A percentile compares a stretch with the other conserved stretches of the same genome.
Evolutionary conservation across 2,888 invertebrate species (phyloP).

Genomic region (Agrochola litura): DNA sequence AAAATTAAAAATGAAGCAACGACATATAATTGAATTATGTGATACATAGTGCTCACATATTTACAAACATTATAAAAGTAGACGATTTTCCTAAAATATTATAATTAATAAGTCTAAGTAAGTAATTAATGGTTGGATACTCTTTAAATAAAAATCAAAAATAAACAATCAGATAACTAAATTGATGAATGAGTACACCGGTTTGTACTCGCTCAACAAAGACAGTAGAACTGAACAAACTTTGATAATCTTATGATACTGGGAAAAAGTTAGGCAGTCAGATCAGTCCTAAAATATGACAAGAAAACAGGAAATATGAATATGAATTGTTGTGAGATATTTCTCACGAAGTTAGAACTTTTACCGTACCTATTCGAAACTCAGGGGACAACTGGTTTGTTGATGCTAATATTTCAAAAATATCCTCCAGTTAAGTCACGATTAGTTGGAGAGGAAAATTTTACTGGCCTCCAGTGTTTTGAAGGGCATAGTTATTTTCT

Average conservation of each 20-base stretch:
- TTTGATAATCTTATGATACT: background rate
- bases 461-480: background rate
- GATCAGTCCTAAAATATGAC: background rate
- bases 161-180: background rate
- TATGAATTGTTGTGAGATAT: background rate
- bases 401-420: constrained; percentile 5
- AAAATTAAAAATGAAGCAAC: too few relatives aligned
- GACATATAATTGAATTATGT: too few relatives aligned
- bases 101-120: too few relatives aligned
- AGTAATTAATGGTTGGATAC: background rate
- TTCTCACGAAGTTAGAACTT: constrained; percentile 3
- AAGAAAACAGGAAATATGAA: constrained; percentile 3
- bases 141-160: too few relatives aligned
- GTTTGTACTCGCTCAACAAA: background rate
- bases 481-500: background rate
- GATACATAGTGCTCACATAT: too few relatives aligned
- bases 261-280: background rate
- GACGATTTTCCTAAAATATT: too few relatives aligned
- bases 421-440: background rate
- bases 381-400: background rate
- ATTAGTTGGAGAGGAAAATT: background rate
- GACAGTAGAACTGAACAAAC: background rate
- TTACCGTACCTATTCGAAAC: background rate
- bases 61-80: too few relatives aligned
- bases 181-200: background rate